Conservation (phyloP, 64 coral and sea anemone species). For the Stichodactyla mertensii region DNA sequence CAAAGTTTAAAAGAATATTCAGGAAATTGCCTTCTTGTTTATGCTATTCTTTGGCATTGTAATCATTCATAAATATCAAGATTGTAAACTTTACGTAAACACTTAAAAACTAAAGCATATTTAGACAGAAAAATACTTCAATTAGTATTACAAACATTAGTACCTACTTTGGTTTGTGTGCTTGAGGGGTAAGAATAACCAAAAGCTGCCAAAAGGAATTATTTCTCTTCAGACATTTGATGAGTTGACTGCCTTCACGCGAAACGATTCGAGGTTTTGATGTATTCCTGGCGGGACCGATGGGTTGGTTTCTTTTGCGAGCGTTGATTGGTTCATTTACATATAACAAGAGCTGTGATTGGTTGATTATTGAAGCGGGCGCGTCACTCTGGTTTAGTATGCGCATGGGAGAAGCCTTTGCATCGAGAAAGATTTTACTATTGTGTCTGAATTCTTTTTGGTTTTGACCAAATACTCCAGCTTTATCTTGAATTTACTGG, state of each 20-base stretch:
- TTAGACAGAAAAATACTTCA: neutral
- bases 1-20: neutral
- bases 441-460: constrained; percentile 12
- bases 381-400: constrained; percentile 40
- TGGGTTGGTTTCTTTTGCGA: constrained; percentile 36
- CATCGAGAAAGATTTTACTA: neutral
- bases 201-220: neutral
- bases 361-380: constrained; percentile 45
- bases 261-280: constrained; percentile 25
- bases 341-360: constrained; percentile 58
- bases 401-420: constrained; percentile 20
- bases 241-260: neutral
- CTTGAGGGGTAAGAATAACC: constrained; percentile 1
- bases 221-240: neutral
- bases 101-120: neutral
- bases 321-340: constrained; percentile 30
- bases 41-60: neutral
- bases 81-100: constrained; percentile 10
- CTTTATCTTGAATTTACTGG: neutral
- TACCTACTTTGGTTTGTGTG: neutral
- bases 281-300: constrained; percentile 70
- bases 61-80: neutral
- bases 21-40: neutral
- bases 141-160: neutral
- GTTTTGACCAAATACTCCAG: constrained; percentile 5